Base-by-base conservation (phyloP, 2,113 vertebrate genomes). In the Jaculus jaculus region DNA sequence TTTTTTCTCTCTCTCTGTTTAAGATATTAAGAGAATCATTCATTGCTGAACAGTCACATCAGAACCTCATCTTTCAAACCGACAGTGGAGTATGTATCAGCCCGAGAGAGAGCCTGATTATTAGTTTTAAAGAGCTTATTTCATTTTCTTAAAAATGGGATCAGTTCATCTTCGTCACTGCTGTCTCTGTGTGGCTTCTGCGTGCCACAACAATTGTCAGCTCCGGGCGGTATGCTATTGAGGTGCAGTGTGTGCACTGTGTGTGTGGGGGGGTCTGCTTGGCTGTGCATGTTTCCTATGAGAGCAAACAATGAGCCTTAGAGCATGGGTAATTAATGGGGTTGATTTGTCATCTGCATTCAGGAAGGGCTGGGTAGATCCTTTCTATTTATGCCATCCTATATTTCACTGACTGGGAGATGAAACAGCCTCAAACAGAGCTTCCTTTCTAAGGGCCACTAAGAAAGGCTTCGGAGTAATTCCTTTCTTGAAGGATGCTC, bases 71-170 rank as follows among this genome's bases (percentile, higher is more conserved):
- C 88, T 92, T 96, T 97, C 93, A 96, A 95, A 89, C 80, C 17
- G 79, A 96, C 96, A 96, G 90, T 17, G 42, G 92, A 95, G 85
- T 87, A 24, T 92, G 51, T 86, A 72, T 89, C 92, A 84, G 86
- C 80, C 93, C 24, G 86, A 95, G 89, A 94, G 93, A 90, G 88
- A 88, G 93, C 68, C 90, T 68, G 94, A 79, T 96, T 96, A 97
- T 96, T 93, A 96, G 90, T 96, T 97, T 96, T 96, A 97, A 96
- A 96, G 92, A 96, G 94, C 94, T 96, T 93, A 96, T 95, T 96
- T 92, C 91, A 96, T 95, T 90, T 90, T 94, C 77, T 96, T 94
- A 96, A 97, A 97, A 96, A 96, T 96, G 83, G 95, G 73, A 96
- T 96, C 90, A 84, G 97, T 96, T 95, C 95, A 94, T 96, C 95